Conservation (phyloP, 2,888 invertebrate genomes). For the Gortyna flavago region DNA sequence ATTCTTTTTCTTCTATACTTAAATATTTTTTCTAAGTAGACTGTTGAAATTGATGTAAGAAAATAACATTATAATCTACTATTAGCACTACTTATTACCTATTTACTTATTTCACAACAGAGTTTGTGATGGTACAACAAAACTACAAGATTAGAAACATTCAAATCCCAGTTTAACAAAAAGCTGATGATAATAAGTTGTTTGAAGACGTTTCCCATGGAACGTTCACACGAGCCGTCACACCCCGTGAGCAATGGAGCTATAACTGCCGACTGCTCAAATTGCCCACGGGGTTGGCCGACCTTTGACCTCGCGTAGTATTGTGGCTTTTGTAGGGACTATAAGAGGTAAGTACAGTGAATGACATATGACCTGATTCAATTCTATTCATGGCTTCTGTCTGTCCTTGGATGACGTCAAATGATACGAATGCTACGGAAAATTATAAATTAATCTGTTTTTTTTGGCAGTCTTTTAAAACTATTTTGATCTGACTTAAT, state of each 20-base stretch:
- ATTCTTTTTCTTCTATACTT: too few species aligned
- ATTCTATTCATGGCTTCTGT: conserved; percentile 1
- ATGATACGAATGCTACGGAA: background rate
- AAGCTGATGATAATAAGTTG: conserved; percentile 64
- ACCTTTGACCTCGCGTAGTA: conserved; percentile 77
- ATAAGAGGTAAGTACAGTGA: background rate
- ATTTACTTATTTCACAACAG: conserved; percentile 3
- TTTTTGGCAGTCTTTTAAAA: background rate
- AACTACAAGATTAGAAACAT: conserved; percentile 26
- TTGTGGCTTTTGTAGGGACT: conserved; percentile 3
- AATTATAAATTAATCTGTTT: background rate
- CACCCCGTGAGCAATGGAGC: conserved; percentile 81
- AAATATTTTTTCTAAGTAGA: background rate
- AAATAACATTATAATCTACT: background rate
- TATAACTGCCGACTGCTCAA: conserved; percentile 67
- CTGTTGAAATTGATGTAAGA: background rate
- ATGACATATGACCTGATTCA: conserved; percentile 8
- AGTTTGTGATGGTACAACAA: conserved; percentile 11
- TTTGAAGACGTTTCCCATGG: conserved; percentile 82
- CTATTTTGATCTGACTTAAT: background rate
- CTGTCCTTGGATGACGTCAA: background rate
- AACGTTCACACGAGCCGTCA: conserved; percentile 86
- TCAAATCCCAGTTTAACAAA: conserved; percentile 60
- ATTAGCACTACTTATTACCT: background rate
- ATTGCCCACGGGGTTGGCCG: conserved; percentile 74